Evolutionary conservation across 2,797 vertebrate genomes (phyloP), one percentile per base, ranked within the genome.

Genomic region (Diceros bicornis): DNA sequence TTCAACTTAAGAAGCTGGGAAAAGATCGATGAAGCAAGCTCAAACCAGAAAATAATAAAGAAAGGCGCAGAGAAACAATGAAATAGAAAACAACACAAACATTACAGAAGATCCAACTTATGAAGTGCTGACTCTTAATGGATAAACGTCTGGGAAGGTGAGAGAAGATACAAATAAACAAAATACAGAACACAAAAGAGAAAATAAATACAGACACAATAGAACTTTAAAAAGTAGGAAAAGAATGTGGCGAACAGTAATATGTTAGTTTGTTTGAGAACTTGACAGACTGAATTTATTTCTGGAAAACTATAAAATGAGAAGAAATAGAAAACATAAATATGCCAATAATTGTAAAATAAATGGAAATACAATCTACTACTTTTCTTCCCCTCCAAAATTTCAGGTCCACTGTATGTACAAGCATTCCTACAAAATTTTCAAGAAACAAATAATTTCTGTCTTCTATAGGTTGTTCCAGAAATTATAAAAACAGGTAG

Each of bases 371-470:
- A 59, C 55, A 61, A 34, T 66, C 21, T 61, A 14, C 4, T 84
- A n/a, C 17, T 78, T 72, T 75, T 68, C 37, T 1, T 83, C 16
- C 8, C 7, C n/a, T 23, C 14, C 21, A 4, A 75, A n/a, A 89
- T 79, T 79, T 94, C 34, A 84, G 64, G 29, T 17, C 37, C 34
- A 55, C 1, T 16, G 4, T 74, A 85, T 55, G 68, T 89, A 84
- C 7, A 81, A 91, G 41, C 34, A 21, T 11, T 34, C 20, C 3
- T 32, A 47, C 34, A 10, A 94, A 91, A 75, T 94, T 34, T 29
- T 85, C 44, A 95, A 57, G 62, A 89, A 85, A 84, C 47, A 88
- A 81, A 95, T 21, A 62, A 44, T n/a, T 88, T 61, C 8, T 27
- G 11, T 27, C 6, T 77, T 78, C 37, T 74, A 3, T 44, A 32